These are phyloP conservation scores for Enteromius afrohamiltoni DNA, from an alignment of 2,797 vertebrate genomes.

Conservation along the genomic window DNA sequence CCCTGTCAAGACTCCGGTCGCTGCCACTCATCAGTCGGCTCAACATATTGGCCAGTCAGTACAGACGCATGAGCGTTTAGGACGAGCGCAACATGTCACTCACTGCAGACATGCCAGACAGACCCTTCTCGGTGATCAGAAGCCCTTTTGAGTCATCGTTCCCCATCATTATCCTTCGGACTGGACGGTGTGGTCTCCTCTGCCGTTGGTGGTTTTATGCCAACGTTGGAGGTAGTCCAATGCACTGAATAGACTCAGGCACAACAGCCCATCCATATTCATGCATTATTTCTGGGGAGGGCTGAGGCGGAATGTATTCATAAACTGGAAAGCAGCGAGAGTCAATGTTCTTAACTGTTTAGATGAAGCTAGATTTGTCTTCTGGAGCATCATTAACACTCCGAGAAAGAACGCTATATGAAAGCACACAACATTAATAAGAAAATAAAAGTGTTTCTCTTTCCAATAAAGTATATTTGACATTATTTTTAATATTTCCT, in stretches of 20 bases:
- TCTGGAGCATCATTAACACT: neutral
- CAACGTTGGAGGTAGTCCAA: constrained; percentile 42
- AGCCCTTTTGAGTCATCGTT: constrained; percentile 43
- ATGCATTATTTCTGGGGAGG: constrained; percentile 51
- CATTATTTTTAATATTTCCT: neutral
- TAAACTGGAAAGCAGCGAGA: constrained; percentile 21
- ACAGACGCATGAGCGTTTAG: constrained; percentile 49
- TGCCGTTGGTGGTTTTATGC: constrained; percentile 42
- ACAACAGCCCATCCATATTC: constrained; percentile 55
- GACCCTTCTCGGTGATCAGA: constrained; percentile 31
- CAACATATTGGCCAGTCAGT: constrained; percentile 82
- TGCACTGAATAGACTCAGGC: constrained; percentile 37
- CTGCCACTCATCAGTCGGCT: constrained; percentile 96
- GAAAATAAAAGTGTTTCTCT: neutral
- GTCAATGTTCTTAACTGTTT: neutral
- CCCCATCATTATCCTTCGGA: constrained; percentile 35
- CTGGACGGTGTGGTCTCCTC: constrained; percentile 42
- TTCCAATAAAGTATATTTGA: neutral
- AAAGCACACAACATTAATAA: neutral
- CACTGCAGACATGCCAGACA: constrained; percentile 30
- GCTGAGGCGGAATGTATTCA: constrained; percentile 37
- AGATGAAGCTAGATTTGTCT: neutral
- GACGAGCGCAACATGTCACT: constrained; percentile 55
- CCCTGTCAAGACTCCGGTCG: constrained; percentile 94
- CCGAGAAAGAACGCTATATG: neutral